Evolutionary conservation across 1,140 invertebrate genomes (phyloP), one percentile per base, ranked within the genome.

Genomic region (Ridgeia piscesae): DNA sequence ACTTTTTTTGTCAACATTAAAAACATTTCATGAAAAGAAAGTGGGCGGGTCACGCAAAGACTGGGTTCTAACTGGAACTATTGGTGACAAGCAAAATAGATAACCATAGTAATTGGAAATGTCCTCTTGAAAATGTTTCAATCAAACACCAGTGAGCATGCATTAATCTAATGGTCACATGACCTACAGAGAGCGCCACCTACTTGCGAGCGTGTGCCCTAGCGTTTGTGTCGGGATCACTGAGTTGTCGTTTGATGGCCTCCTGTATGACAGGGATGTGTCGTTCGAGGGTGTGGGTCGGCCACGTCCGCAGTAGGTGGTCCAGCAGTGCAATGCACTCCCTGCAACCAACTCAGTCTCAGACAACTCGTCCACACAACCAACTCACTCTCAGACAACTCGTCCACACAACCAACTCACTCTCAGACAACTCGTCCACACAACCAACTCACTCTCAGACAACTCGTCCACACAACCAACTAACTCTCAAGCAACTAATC

Each of bases 141-240:
- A 4, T 42, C 4, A 42, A 42, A 42, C 42, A 42, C 4, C 42
- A 42, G 42, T 42, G 42, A 42, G 42, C 42, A 42, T 11, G 4
- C 42, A 42, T 42, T 42, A 42, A 4, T 42, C 11, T 42, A 4
- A 21, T 31, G 11, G 58, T 77, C 58, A 77, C 27, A 31, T 77
- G 58, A 77, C 58, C 58, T 77, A 77, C 0, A 21, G 42, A 42
- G 35, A 90, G 0, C 34, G 89, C 89, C 48, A 94, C 95, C 94
- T 94, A 96, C 96, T 96, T 96, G 92, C 96, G 94, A 34, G 96
- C 95, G 94, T 95, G 94, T 35, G 94, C 94, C 94, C 99, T 96
- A 8, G 98, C 98, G 93, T 98, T 98, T 33, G 97, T 96, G 96
- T 99, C 99, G 0, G 99, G 98, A 97, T 99, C 99, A 9, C 97